Evolutionary conservation across 2,888 invertebrate species (phyloP).

Genomic region (Desoria tigrina): DNA sequence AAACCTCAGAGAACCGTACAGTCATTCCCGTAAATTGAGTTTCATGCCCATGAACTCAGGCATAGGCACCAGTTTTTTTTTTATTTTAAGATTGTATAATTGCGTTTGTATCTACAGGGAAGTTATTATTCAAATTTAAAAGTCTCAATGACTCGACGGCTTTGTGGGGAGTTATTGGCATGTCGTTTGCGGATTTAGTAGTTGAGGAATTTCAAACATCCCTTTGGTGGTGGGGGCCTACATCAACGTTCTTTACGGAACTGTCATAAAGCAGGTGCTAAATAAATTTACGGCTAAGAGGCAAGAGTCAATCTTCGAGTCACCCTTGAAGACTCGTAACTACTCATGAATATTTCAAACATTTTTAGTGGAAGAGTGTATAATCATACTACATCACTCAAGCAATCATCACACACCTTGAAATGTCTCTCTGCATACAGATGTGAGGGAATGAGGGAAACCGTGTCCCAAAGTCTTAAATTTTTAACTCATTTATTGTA

Average conservation of each 20-base stretch:
- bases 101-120: no score
- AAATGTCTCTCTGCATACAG: not conserved
- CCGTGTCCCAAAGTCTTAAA: no score
- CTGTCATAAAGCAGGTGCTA: not conserved
- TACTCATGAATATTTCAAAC: no score
- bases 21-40: not conserved
- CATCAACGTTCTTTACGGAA: not conserved
- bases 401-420: constrained; percentile 9
- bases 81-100: no score
- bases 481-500: no score
- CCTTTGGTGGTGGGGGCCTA: no score
- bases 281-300: not conserved
- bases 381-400: not conserved
- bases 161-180: no score
- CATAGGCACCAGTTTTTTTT: not conserved
- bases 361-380: not conserved
- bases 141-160: no score
- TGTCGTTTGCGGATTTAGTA: no score
- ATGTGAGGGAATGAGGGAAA: no score
- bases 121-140: not conserved
- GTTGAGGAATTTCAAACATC: no score
- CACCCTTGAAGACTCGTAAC: not conserved
- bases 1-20: not conserved
- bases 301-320: not conserved
- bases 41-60: not conserved